Evolutionary conservation across 2,888 invertebrate genomes (phyloP).

Genomic region (Blomia tropicalis): DNA sequence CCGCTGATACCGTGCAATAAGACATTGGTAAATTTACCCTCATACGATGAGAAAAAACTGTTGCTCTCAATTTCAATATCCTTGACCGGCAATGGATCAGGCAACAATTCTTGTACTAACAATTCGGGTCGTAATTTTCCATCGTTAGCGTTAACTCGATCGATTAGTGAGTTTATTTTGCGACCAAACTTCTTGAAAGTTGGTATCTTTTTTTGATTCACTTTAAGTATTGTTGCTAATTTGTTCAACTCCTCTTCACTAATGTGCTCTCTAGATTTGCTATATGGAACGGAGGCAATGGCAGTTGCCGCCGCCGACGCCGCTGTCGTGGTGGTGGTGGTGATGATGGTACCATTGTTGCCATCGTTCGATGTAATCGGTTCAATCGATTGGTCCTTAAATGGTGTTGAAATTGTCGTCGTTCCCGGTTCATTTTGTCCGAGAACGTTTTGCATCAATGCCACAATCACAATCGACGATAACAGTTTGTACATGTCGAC

Average conservation of each 20-base stretch:
- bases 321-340: too few species aligned
- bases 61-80: conserved; percentile 43
- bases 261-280: conserved; percentile 8
- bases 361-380: too few species aligned
- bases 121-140: conserved; percentile 14
- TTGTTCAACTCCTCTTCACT: not conserved
- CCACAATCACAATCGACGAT: too few species aligned
- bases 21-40: conserved; percentile 53
- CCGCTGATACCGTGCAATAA: conserved; percentile 58
- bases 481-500: too few species aligned
- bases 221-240: conserved; percentile 3
- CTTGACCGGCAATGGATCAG: conserved; percentile 63
- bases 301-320: too few species aligned
- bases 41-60: conserved; percentile 50
- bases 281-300: not conserved
- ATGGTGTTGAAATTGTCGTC: too few species aligned
- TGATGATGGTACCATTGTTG: too few species aligned
- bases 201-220: not conserved
- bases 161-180: not conserved
- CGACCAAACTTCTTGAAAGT: not conserved
- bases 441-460: too few species aligned
- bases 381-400: too few species aligned
- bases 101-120: conserved; percentile 38
- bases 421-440: too few species aligned
- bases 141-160: not conserved